These are phyloP conservation scores for Aepyceros melampus DNA, from an alignment of 2,113 vertebrate genomes.

Conservation along the genomic window DNA sequence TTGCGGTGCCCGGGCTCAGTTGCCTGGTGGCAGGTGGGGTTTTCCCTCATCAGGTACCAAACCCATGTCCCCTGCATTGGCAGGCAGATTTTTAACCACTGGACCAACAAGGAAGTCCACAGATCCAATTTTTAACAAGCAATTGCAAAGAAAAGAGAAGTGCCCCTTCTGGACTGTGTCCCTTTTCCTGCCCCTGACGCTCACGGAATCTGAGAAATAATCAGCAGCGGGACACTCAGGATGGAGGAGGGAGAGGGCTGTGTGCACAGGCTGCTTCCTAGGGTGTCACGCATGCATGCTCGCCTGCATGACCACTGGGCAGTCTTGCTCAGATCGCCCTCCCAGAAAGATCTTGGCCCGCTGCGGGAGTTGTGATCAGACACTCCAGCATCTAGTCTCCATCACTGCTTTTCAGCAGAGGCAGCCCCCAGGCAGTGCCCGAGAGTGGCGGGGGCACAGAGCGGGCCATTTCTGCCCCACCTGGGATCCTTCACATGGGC, in stretches of 20 bases:
- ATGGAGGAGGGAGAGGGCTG: not conserved
- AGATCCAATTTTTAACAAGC: not conserved
- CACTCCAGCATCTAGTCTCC: not conserved
- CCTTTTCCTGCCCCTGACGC: not conserved
- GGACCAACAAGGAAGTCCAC: not conserved
- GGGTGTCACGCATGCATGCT: not conserved
- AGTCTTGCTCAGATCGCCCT: not conserved
- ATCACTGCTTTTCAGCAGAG: not conserved
- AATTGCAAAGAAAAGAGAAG: not conserved
- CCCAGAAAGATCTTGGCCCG: not conserved
- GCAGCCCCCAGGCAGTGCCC: not conserved
- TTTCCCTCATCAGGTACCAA: not conserved
- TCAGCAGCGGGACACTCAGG: not conserved
- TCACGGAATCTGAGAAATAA: too few species aligned
- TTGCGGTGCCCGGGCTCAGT: not conserved
- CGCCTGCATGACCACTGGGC: fast-evolving
- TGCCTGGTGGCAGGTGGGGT: fast-evolving
- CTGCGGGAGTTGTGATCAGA: not conserved
- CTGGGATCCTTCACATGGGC: fast-evolving
- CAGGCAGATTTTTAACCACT: not conserved
- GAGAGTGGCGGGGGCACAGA: fast-evolving
- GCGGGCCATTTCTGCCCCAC: not conserved
- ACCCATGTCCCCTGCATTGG: not conserved
- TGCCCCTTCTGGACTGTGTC: not conserved
- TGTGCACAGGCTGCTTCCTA: not conserved